Conservation (phyloP, 2,888 invertebrate species). For the Mesochorus sp. region DNA sequence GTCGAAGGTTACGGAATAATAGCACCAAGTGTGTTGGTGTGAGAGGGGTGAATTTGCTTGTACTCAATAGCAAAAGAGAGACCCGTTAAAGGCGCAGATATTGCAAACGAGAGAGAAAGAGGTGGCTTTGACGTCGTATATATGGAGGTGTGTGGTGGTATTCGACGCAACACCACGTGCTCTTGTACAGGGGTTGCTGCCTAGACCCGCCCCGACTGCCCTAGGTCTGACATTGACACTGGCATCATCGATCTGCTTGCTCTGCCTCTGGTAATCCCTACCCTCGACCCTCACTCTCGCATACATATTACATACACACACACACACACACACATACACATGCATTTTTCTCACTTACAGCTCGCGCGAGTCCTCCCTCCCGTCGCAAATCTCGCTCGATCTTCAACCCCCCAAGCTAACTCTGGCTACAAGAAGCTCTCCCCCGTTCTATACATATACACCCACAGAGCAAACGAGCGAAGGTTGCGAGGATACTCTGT, state of each 20-base stretch:
- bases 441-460: not conserved
- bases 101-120: not conserved
- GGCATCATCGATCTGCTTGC: conserved; percentile 70
- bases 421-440: conserved; percentile 12
- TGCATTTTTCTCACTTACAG: not conserved
- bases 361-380: not conserved
- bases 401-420: not conserved
- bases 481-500: conserved; percentile 44
- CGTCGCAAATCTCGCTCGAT: not conserved
- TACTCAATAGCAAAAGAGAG: not conserved
- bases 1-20: conserved; percentile 54
- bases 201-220: conserved; percentile 66
- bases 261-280: conserved; percentile 24
- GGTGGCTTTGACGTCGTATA: conserved; percentile 71
- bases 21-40: conserved; percentile 46
- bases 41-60: conserved; percentile 40
- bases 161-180: conserved; percentile 67
- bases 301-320: not conserved
- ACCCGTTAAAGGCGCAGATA: not conserved
- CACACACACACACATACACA: not conserved
- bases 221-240: conserved; percentile 79
- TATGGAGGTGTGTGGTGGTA: conserved; percentile 44
- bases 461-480: conserved; percentile 30
- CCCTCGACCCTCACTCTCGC: not conserved
- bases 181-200: conserved; percentile 44